Evolutionary conservation across 2,797 vertebrate species (phyloP).

Genomic region (Malurus leucopterus): DNA sequence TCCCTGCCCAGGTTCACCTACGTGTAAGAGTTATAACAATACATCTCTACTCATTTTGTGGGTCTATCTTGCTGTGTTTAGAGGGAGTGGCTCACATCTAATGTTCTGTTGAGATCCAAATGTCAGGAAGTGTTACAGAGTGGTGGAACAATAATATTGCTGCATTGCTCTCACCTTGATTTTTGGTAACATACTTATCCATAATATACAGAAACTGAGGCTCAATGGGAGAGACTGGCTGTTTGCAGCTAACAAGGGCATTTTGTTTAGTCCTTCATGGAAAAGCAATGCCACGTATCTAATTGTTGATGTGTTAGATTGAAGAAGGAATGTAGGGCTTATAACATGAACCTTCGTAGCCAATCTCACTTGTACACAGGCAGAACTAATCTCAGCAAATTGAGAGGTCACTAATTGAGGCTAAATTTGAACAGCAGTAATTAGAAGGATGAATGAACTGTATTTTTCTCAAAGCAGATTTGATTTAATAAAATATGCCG

Average conservation of each 20-base stretch:
- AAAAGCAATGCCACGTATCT: neutral
- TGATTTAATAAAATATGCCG: slow-evolving; percentile 8
- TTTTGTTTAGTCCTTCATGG: neutral
- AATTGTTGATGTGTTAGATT: neutral
- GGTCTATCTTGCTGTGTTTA: neutral
- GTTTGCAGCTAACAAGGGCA: neutral
- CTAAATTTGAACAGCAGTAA: slow-evolving; percentile 7
- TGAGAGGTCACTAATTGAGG: neutral
- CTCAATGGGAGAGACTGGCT: neutral
- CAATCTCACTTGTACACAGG: neutral
- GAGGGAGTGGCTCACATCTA: neutral
- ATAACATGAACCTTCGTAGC: neutral
- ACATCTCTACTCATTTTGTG: neutral
- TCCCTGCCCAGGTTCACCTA: neutral
- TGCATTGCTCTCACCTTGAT: neutral
- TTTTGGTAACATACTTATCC: neutral
- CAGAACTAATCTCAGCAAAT: slow-evolving; percentile 26
- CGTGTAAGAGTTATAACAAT: neutral
- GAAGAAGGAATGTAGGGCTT: neutral
- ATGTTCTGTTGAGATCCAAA: neutral
- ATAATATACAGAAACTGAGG: neutral
- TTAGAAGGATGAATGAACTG: slow-evolving; percentile 20
- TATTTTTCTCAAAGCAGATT: slow-evolving; percentile 10
- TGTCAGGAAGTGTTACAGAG: neutral
- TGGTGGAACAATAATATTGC: neutral